A percentile compares a stretch with the other conserved stretches of the same genome.
These are phyloP conservation scores for Lichenostomus cassidix DNA, from an alignment of 2,113 vertebrate genomes.

Conservation along the genomic window DNA sequence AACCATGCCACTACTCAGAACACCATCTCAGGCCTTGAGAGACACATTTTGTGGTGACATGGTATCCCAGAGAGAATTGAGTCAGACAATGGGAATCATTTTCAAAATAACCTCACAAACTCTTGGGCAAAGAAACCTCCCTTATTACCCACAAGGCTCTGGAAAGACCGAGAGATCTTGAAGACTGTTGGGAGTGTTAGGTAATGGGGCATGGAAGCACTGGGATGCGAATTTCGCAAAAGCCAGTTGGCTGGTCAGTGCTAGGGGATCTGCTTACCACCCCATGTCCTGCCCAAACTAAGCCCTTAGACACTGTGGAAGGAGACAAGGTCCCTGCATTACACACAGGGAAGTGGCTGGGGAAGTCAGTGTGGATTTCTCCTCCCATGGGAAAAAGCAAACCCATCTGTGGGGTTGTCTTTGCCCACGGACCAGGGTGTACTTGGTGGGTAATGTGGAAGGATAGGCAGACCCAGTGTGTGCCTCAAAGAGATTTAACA, in stretches of 20 bases:
- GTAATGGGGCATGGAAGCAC: background rate
- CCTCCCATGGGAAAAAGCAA: no score
- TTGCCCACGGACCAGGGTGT: no score
- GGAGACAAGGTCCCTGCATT: no score
- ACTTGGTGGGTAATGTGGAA: no score
- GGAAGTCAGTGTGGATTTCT: no score
- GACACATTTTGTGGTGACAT: background rate
- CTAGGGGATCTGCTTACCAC: background rate
- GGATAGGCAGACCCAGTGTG: no score
- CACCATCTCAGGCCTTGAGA: background rate
- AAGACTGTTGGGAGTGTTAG: background rate
- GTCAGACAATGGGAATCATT: background rate
- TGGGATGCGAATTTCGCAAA: background rate
- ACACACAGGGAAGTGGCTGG: no score
- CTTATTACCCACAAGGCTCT: background rate
- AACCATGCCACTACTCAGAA: background rate
- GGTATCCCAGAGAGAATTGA: background rate
- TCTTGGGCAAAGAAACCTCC: background rate
- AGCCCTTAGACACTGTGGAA: background rate
- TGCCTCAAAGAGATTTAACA: no score
- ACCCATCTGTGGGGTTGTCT: no score
- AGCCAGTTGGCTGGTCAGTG: background rate
- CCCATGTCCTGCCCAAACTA: background rate
- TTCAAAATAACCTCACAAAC: background rate
- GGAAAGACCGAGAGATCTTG: background rate